Base-by-base conservation (phyloP, 2,888 invertebrate species). In the Rhagium mordax region DNA sequence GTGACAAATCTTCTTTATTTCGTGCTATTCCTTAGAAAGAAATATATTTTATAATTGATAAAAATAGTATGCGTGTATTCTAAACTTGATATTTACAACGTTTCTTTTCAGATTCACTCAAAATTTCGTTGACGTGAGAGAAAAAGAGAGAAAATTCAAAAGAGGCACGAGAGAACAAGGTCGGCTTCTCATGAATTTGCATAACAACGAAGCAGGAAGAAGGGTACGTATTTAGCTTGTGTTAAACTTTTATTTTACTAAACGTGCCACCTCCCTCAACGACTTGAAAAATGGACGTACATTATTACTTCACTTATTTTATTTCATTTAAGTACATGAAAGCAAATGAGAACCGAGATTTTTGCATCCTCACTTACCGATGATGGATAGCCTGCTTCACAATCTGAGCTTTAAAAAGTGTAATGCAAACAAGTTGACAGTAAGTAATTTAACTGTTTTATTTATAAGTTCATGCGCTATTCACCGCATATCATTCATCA, bases 191-290 rank as follows among this genome's bases (percentile, higher is more conserved):
- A 98, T 99, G 97, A 98, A 99, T 89, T 89, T 98, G 68, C 98
- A 98, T 88, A 99, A 99, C 89, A 99, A 99, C 88, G 98, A 99
- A 87, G 99, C 98, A 47, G 99, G 99, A 10, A 90, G 99, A 85
- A 91, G 97, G 93, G 98, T 98, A 90, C 91, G 93, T 88, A 91
- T 51, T 64, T 2, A 51, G 2, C 6, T n/a, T n/a, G 1, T 16
- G n/a, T n/a, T n/a, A n/a, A n/a, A n/a, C n/a, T n/a, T n/a, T n/a
- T n/a, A n/a, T n/a, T n/a, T n/a, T n/a, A n/a, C n/a, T n/a, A n/a
- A n/a, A n/a, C n/a, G n/a, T n/a, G n/a, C n/a, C n/a, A n/a, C n/a
- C n/a, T n/a, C n/a, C n/a, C n/a, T n/a, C n/a, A n/a, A n/a, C n/a
- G n/a, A n/a, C n/a, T n/a, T n/a, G n/a, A n/a, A n/a, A n/a, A n/a